Base-by-base conservation (phyloP, 53 echinoderm and acorn worm genomes). In the Paracentrotus lividus region DNA sequence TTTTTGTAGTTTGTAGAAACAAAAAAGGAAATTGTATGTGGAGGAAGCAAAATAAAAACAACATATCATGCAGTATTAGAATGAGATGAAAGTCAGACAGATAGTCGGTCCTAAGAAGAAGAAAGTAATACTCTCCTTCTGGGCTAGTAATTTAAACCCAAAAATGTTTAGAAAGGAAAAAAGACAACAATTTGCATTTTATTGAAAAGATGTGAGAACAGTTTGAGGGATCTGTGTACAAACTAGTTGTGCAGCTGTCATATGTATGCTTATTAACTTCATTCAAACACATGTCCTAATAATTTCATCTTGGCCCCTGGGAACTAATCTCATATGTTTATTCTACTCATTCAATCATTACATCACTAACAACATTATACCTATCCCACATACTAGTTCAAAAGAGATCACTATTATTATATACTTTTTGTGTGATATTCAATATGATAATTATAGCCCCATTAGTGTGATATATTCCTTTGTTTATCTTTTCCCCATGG, bases 71-170 rank as follows among this genome's bases (percentile, higher is more conserved):
- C 81, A n/a, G 47, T 81, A 47, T 26, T 38, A 72, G 81, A 56
- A 53, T 86, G 86, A 55, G 86, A 86, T 86, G 86, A 86, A 86
- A 86, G 86, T 86, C 86, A 86, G 86, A 86, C 86, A 53, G 49
- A 23, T 49, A 15, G 20, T n/a, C n/a, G n/a, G n/a, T 45, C 53
- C 56, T 56, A 36, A 40, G 56, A 56, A 54, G 86, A 45, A 55
- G 23, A 24, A n/a, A 56, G 16, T 32, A 55, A 18, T 40, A 72
- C 40, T 72, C 72, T 72, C 36, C 49, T 86, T 55, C 57, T 56
- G 55, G 43, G 55, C 36, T 86, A 57, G 21, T 56, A 29, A 13
- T 72, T 0, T 12, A 72, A 24, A 72, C 6, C 20, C n/a, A n/a
- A n/a, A 24, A 57, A 86, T 38, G 24, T 34, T 40, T 40, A 40